Evolutionary conservation across 2,888 invertebrate species (phyloP), one percentile per base, ranked within the genome.

Genomic region (Andricus quercusramuli): DNA sequence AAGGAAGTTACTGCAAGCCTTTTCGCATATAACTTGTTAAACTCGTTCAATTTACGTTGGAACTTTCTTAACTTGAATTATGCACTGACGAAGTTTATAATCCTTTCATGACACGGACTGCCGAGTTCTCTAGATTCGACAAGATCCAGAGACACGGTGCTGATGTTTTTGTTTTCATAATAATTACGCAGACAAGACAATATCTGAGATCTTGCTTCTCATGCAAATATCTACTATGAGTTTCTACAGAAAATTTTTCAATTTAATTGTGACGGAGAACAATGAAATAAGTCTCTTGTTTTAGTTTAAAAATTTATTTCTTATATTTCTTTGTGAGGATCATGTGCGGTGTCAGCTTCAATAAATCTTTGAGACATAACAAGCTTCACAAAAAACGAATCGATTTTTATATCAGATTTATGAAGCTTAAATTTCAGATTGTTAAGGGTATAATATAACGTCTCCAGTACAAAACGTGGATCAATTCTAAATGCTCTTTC

Each of bases 71-170:
- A 66, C 32, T 67, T 68, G 78, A 51, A 68, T 70, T 79, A 70
- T 37, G 70, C 74, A 56, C 44, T 32, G 77, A 47, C 59, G 62
- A 80, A 77, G 68, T 77, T 80, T 70, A 80, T 78, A 80, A 78
- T 78, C 78, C 80, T 78, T 78, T 80, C 70, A 80, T 44, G 70
- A n/a, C 25, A 20, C 29, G 74, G 37, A 32, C 56, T 74, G 74
- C 51, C n/a, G 32, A 74, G 74, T 74, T 74, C 74, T 51, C 20
- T 74, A 74, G 74, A 74, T 56, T 56, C 51, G 51, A 74, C 51
- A 56, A 74, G n/a, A n/a, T 51, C 51, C 32, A 20, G 32, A 51
- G 44, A 47, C 17, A 32, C 17, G 29, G 56, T 56, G 32, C 74
- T 74, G 51, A 56, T 74, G 56, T 74, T 74, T 74, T 74, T 51